These are phyloP conservation scores for Zaprionus inermis DNA, from an alignment of 1,140 invertebrate genomes.

Conservation along the genomic window DNA sequence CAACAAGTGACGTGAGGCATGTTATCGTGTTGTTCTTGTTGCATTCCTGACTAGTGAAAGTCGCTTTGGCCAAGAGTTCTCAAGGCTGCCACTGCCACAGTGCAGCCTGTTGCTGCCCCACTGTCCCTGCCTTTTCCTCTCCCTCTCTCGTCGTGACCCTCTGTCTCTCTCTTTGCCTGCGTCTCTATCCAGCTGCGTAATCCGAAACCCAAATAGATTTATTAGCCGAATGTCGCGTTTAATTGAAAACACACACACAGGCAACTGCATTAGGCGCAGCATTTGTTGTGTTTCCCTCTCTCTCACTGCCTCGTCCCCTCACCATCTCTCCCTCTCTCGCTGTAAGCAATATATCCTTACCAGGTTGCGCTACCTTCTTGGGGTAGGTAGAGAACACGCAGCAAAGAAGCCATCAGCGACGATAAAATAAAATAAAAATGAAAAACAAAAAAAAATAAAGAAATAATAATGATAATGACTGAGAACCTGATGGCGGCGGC, in stretches of 20 bases:
- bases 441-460: constrained; percentile 30
- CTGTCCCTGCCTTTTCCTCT: neutral
- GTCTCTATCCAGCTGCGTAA: constrained; percentile 38
- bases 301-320: neutral
- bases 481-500: constrained; percentile 9
- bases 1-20: too few species aligned
- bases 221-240: constrained; percentile 43
- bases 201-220: constrained; percentile 67
- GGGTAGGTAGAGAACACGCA: constrained; percentile 6
- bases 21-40: constrained; percentile 15
- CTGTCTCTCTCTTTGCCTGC: neutral
- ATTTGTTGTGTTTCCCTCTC: constrained; percentile 1
- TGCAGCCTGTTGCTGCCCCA: neutral
- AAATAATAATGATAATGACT: constrained; percentile 15
- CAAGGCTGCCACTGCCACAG: constrained; percentile 60
- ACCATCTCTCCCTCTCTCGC: neutral
- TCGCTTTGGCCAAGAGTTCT: constrained; percentile 40
- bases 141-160: neutral
- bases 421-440: neutral
- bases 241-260: constrained; percentile 48
- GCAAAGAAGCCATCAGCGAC: constrained; percentile 16
- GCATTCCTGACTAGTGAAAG: constrained; percentile 71
- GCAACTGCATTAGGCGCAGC: constrained; percentile 17
- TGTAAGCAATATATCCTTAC: constrained; percentile 12
- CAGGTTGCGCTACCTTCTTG: neutral